Evolutionary conservation across 2,888 invertebrate species (phyloP).

Genomic region (Entomobrya multifasciata): DNA sequence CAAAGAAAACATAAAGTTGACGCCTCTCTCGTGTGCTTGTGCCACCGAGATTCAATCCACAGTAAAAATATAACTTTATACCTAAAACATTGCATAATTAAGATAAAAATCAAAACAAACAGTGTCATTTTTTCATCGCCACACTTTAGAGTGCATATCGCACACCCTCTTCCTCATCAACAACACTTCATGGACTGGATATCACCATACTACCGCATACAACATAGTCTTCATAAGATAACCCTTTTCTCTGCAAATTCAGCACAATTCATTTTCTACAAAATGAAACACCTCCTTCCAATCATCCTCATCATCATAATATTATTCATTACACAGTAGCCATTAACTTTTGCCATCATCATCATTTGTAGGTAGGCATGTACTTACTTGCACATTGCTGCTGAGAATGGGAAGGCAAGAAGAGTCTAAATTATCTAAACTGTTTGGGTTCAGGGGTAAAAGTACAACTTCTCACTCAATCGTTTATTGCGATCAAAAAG

Average conservation of each 20-base stretch:
- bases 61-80: too few relatives aligned
- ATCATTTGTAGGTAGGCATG: not conserved
- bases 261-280: not conserved
- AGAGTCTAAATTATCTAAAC: constrained; percentile 3
- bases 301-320: not conserved
- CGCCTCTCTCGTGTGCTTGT: too few relatives aligned
- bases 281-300: too few relatives aligned
- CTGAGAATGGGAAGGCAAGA: too few relatives aligned
- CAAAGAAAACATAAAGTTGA: too few relatives aligned
- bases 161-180: too few relatives aligned
- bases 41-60: too few relatives aligned
- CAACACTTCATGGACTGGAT: too few relatives aligned
- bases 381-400: not conserved
- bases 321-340: not conserved
- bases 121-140: not conserved
- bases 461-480: constrained; percentile 17
- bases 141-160: too few relatives aligned
- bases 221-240: not conserved
- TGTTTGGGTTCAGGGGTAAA: constrained; percentile 52
- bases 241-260: not conserved
- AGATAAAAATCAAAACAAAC: constrained; percentile 18
- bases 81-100: too few relatives aligned
- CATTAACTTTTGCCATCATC: not conserved
- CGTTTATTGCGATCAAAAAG: constrained; percentile 1
- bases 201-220: too few relatives aligned